Evolutionary conservation across 1,140 invertebrate species (phyloP), one percentile per base, ranked within the genome.

Genomic region (Glossosoma conforme): DNA sequence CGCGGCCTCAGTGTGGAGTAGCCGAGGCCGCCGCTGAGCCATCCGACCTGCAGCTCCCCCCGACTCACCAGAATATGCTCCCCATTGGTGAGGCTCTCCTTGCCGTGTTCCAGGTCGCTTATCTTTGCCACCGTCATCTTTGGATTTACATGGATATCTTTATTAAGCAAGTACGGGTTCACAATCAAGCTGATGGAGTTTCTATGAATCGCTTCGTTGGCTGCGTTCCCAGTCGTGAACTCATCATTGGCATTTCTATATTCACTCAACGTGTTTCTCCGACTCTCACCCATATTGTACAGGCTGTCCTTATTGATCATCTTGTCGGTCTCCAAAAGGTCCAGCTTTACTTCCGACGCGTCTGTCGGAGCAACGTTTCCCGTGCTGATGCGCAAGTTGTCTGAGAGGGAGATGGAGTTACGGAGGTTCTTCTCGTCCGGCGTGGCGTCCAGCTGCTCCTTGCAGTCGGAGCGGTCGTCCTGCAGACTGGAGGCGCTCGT

Each of bases 61-160:
- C 43, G 36, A 19, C 47, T 10, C 20, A 56, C 22, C 10, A 25
- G 35, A 37, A 24, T 49, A 20, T 52, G 45, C 25, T 18, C 38
- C 21, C 41, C 21, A 24, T 33, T 19, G 25, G 35, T 14, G 37
- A 40, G 21, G 30, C 37, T n/a, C 43, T 30, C 6, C 25, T 44
- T 1, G 21, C 19, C 32, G 44, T 49, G n/a, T 54, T 54, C 46
- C 10, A 43, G 17, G 22, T 42, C 38, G 14, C 40, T 43, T n/a
- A 46, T 45, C 18, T 50, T 46, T 8, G 11, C 37, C 5, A 38
- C 49, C 3, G 72, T 75, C 72, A 75, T 75, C 52, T 74, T 74
- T 10, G 72, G 72, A 51, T 75, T 75, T 0, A 75, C 67, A 43
- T 75, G 72, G 24, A 75, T 72, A 44, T 75, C 72, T 51, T 75